Conservation (phyloP, 2,113 vertebrate species). For the Sinocyclocheilus anshuiensis region DNA sequence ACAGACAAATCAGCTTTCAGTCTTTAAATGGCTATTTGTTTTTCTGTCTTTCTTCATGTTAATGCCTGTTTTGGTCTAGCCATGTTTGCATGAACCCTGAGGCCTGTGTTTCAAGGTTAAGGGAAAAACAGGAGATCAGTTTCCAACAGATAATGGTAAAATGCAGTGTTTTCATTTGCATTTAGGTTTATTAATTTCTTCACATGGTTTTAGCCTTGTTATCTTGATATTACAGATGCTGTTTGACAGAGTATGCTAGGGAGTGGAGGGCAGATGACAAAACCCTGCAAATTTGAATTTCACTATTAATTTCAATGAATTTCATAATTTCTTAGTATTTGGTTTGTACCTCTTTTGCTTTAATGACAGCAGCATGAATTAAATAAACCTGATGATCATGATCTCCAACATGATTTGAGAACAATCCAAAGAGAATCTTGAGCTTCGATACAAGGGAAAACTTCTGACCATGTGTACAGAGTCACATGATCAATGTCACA, state of each 20-base stretch:
- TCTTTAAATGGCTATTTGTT: not conserved
- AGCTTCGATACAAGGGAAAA: too few species aligned
- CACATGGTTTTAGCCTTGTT: not conserved
- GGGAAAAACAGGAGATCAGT: not conserved
- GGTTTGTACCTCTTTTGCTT: not conserved
- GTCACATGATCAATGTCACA: too few species aligned
- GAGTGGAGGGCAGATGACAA: not conserved
- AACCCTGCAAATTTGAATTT: not conserved
- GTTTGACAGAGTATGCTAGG: not conserved
- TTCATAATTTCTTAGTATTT: not conserved
- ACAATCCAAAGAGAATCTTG: too few species aligned
- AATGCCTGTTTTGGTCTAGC: not conserved
- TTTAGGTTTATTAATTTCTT: not conserved
- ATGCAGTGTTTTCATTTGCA: not conserved
- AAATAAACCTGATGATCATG: not conserved
- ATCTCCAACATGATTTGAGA: not conserved
- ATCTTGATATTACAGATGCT: not conserved
- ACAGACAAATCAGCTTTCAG: not conserved
- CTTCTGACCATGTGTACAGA: too few species aligned
- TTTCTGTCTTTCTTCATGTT: not conserved
- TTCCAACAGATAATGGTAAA: not conserved
- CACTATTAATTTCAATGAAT: not conserved
- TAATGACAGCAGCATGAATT: not conserved
- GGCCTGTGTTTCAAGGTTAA: not conserved
- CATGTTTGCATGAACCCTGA: not conserved